A percentile compares a stretch with the other conserved stretches of the same genome.
Conservation (phyloP, 2,888 invertebrate genomes). For the Idaea straminata region DNA sequence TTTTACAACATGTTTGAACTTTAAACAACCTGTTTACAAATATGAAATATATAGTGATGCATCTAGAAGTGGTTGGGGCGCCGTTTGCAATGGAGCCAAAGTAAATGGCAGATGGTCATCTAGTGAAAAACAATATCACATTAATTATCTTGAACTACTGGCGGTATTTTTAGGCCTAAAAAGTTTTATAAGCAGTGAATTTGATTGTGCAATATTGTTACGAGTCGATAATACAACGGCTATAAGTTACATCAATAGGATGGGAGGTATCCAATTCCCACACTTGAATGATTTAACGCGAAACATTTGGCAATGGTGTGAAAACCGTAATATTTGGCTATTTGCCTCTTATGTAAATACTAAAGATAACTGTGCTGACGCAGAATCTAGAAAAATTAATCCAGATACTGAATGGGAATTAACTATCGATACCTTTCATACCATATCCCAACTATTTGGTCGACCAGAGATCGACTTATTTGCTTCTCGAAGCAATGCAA, state of each 20-base stretch:
- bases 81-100: background rate
- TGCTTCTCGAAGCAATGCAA: conserved; percentile 24
- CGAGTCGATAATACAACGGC: conserved; percentile 21
- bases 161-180: conserved; percentile 8
- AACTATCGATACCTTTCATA: background rate
- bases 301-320: conserved; percentile 23
- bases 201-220: conserved; percentile 5
- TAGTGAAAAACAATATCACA: conserved; percentile 6
- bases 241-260: conserved; percentile 19
- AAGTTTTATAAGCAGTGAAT: background rate
- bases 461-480: conserved; percentile 28
- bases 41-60: conserved; percentile 9
- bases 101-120: background rate
- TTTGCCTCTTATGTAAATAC: conserved; percentile 16
- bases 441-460: conserved; percentile 13
- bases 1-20: background rate
- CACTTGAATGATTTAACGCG: conserved; percentile 17
- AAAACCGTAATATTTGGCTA: conserved; percentile 15
- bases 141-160: conserved; percentile 11
- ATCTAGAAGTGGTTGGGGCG: conserved; percentile 9
- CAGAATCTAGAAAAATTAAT: conserved; percentile 10
- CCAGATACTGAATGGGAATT: conserved; percentile 15
- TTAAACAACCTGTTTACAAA: background rate
- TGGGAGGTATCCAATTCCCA: conserved; percentile 19
- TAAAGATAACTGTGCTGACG: conserved; percentile 12